phyloP scores from a whole-genome alignment of 2,888 invertebrate genomes.

The Troides helena region DNA sequence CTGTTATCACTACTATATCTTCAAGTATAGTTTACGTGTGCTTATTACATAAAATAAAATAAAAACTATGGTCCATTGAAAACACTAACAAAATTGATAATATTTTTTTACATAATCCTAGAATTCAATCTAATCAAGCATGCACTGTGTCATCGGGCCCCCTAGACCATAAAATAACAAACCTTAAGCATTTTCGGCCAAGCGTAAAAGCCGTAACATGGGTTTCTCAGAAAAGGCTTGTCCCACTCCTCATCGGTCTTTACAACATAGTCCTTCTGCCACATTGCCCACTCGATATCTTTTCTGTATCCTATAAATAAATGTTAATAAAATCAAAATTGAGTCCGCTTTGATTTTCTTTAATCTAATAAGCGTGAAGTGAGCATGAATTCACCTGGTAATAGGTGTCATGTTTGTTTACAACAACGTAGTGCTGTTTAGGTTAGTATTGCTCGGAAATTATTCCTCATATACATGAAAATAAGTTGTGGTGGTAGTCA shows the following conservation, averaged over 20 bases:
- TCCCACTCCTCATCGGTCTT: slow-evolving; percentile 87
- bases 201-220: slow-evolving; percentile 80
- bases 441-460: too few species aligned
- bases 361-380: too few species aligned
- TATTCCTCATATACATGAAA: too few species aligned
- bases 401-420: too few species aligned
- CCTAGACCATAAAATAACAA: slow-evolving; percentile 44
- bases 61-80: too few species aligned
- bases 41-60: neutral
- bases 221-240: slow-evolving; percentile 84
- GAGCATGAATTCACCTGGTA: too few species aligned
- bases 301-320: slow-evolving; percentile 77
- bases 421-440: too few species aligned
- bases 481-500: too few species aligned
- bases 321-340: neutral
- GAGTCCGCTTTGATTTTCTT: too few species aligned
- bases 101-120: neutral
- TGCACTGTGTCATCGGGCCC: neutral
- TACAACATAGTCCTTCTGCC: slow-evolving; percentile 82
- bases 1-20: neutral
- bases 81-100: neutral
- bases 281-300: slow-evolving; percentile 87
- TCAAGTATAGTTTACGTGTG: neutral
- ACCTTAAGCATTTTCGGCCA: slow-evolving; percentile 81
- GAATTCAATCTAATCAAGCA: neutral